These are phyloP conservation scores for Panulirus ornatus DNA, from an alignment of 1,140 invertebrate species.

Conservation along the genomic window DNA sequence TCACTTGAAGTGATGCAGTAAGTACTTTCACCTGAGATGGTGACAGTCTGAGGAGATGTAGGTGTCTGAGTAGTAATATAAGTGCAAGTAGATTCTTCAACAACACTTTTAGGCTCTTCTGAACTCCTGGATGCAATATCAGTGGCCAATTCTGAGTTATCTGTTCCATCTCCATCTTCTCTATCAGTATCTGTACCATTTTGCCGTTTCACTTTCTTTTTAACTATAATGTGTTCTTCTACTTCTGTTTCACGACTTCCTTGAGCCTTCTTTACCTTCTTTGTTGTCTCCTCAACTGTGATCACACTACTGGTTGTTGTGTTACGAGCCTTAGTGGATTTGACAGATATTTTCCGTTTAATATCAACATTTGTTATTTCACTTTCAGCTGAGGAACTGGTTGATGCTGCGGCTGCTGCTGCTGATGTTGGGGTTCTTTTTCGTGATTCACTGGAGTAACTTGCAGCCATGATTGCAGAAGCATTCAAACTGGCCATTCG, in stretches of 20 bases:
- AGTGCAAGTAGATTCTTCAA: conserved; percentile 71
- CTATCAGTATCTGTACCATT: conserved; percentile 57
- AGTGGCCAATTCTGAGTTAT: conserved; percentile 64
- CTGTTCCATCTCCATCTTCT: conserved; percentile 71
- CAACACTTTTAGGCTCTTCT: conserved; percentile 57
- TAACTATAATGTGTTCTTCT: conserved; percentile 75
- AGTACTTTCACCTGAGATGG: conserved; percentile 69
- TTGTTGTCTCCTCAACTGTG: conserved; percentile 74
- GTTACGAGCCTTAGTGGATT: conserved; percentile 68
- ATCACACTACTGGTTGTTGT: conserved; percentile 73
- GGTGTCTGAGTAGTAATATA: conserved; percentile 73
- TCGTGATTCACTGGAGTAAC: conserved; percentile 86
- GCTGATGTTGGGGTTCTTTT: conserved; percentile 73
- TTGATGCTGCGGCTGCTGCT: conserved; percentile 57
- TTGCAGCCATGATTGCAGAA: conserved; percentile 93
- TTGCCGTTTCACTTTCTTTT: conserved; percentile 74
- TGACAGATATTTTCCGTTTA: conserved; percentile 73
- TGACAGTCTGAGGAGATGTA: conserved; percentile 65
- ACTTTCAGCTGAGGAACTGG: conserved; percentile 71
- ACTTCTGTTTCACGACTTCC: conserved; percentile 71
- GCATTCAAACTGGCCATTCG: conserved; percentile 96
- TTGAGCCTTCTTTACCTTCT: conserved; percentile 75
- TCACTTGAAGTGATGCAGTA: conserved; percentile 71
- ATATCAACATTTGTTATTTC: conserved; percentile 75
- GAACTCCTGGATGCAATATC: conserved; percentile 66